Conservation (phyloP, 2,797 vertebrate species). For the Gallirallus australis region DNA sequence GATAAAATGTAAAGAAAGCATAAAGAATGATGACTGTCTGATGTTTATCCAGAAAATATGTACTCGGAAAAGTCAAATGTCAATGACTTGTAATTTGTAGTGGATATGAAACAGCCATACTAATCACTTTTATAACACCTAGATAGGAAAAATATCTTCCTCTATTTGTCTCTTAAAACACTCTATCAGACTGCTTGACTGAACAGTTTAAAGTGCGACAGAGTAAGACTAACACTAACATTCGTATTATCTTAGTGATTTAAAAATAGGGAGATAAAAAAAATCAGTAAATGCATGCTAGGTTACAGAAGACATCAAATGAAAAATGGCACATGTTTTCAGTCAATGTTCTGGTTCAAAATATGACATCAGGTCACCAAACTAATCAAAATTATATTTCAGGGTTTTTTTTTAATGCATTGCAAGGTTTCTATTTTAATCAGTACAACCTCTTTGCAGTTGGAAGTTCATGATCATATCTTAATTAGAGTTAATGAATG, state of each 20-base stretch:
- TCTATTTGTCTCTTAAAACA: neutral
- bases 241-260: neutral
- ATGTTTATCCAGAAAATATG: neutral
- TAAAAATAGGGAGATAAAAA: neutral
- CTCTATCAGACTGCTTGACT: neutral
- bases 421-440: neutral
- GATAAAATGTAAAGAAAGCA: neutral
- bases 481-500: neutral
- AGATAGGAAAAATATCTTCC: neutral
- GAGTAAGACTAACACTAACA: neutral
- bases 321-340: neutral
- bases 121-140: neutral
- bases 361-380: neutral
- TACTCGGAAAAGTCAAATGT: neutral
- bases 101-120: neutral
- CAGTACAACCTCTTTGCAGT: neutral
- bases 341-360: neutral
- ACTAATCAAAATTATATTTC: neutral
- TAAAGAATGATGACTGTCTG: neutral
- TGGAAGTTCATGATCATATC: neutral
- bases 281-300: neutral
- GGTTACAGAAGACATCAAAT: neutral
- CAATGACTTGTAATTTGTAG: neutral
- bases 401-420: neutral
- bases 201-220: neutral